Conservation (phyloP, 1,140 invertebrate genomes). For the Sesamia nonagrioides region DNA sequence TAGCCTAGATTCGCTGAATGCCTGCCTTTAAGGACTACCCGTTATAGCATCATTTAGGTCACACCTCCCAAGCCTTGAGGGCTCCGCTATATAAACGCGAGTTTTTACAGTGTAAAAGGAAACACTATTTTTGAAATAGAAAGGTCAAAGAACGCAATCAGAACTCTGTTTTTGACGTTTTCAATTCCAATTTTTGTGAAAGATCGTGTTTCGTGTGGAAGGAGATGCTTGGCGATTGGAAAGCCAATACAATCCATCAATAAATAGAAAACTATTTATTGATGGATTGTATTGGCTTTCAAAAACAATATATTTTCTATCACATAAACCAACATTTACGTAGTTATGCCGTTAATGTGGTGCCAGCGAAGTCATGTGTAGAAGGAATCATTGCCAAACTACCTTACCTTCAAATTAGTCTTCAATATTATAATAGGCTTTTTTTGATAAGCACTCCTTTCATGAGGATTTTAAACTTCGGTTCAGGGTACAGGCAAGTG, state of each 20-base stretch:
- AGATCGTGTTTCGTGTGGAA: not conserved
- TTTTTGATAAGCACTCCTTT: no score
- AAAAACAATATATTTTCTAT: not conserved
- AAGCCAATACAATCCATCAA: no score
- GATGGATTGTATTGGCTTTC: not conserved
- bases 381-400: no score
- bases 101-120: not conserved
- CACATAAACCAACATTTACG: no score
- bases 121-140: not conserved
- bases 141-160: conserved; percentile 33
- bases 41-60: conserved; percentile 60
- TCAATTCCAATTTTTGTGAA: conserved; percentile 22
- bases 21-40: conserved; percentile 56
- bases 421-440: no score
- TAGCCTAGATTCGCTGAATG: conserved; percentile 50
- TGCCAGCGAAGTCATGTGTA: no score
- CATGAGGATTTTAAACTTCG: no score
- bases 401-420: no score
- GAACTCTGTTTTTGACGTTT: conserved; percentile 31
- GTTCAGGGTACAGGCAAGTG: no score
- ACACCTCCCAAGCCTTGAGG: conserved; percentile 11
- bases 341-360: no score
- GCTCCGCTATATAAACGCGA: conserved; percentile 6
- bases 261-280: not conserved
- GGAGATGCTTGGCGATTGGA: not conserved